These are phyloP conservation scores for Cynopterus brachyotis DNA, from an alignment of 2,113 vertebrate species.

Conservation along the genomic window DNA sequence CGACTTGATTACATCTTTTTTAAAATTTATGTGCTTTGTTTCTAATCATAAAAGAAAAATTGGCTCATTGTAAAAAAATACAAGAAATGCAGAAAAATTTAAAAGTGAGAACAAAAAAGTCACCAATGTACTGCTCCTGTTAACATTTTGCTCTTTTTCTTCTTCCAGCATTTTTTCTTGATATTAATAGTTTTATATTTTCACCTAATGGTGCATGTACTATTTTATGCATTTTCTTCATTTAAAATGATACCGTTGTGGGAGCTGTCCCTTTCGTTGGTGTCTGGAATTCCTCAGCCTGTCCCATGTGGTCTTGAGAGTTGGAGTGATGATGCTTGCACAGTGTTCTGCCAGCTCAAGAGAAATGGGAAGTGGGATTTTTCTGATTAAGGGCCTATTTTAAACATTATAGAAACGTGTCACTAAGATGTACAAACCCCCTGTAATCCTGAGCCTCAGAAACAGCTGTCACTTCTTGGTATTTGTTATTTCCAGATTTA, in stretches of 20 bases:
- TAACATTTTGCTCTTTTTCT: neutral
- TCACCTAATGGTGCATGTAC: neutral
- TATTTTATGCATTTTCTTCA: neutral
- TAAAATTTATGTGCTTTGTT: neutral
- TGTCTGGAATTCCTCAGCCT: neutral
- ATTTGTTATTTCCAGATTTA: neutral
- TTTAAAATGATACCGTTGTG: neutral
- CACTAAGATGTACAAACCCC: neutral
- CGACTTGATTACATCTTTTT: neutral
- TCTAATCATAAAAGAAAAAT: neutral
- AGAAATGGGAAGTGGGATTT: neutral
- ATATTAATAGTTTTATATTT: neutral
- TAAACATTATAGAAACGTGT: neutral
- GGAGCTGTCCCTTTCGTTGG: accelerated
- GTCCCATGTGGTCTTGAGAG: neutral
- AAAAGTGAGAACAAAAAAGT: neutral
- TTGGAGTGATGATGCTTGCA: neutral
- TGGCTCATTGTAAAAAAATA: neutral
- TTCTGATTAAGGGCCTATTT: neutral
- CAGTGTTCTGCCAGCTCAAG: neutral
- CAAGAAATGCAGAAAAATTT: neutral
- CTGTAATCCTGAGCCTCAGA: neutral
- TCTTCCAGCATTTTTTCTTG: neutral
- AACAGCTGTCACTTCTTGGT: neutral
- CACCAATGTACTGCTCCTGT: neutral